Conservation (phyloP, 2,113 vertebrate genomes). For the Blennius ocellaris region DNA sequence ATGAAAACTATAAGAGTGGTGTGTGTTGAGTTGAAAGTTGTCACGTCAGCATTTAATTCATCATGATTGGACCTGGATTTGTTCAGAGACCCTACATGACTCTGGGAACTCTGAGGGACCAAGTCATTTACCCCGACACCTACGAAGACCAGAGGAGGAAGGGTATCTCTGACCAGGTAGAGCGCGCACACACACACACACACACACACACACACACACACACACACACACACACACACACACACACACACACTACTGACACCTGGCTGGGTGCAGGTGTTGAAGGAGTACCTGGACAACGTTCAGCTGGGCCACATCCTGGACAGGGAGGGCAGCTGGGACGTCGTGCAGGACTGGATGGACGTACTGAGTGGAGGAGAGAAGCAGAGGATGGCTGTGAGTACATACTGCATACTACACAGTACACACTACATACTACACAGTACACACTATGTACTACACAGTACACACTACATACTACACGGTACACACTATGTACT, state of each 20-base stretch:
- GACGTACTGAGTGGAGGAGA: conserved; percentile 98
- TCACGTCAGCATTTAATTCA: no score
- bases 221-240: neutral
- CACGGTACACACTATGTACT: no score
- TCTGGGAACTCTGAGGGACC: conserved; percentile 94
- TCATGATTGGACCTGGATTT: no score
- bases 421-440: no score
- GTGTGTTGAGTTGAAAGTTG: no score
- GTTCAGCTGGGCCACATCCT: conserved; percentile 96
- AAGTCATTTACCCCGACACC: conserved; percentile 98
- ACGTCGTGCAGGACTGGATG: conserved; percentile 97
- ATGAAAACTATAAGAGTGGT: no score
- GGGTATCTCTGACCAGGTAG: conserved; percentile 93
- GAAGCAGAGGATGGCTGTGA: conserved; percentile 98
- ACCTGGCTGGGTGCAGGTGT: conserved; percentile 81
- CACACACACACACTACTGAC: no score
- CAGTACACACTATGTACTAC: no score
- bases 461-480: no score
- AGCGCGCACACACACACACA: neutral
- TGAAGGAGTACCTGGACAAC: conserved; percentile 97
- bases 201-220: neutral
- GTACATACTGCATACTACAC: conserved; percentile 36
- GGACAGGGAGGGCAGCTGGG: conserved; percentile 94
- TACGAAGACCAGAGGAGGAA: conserved; percentile 91
- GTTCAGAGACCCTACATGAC: conserved; percentile 97